Conservation (phyloP, 2,888 invertebrate genomes). For the Campopleginae sp. region DNA sequence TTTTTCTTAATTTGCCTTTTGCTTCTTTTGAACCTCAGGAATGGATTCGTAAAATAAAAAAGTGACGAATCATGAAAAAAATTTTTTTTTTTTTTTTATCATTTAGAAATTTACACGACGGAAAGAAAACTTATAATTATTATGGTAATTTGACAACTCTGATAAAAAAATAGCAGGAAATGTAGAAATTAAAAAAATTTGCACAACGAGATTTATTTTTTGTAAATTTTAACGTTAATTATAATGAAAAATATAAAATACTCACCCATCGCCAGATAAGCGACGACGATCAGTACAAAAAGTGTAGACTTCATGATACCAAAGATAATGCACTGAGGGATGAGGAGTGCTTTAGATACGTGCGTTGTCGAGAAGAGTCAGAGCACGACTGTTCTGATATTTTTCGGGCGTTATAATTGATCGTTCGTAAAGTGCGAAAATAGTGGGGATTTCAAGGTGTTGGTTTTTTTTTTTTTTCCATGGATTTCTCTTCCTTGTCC, state of each 20-base stretch:
- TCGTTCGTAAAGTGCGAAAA: neutral
- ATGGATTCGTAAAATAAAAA: too few relatives aligned
- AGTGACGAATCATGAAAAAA: too few relatives aligned
- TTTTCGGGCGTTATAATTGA: neutral
- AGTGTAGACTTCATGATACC: conserved; percentile 28
- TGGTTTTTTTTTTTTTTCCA: neutral
- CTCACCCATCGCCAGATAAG: conserved; percentile 27
- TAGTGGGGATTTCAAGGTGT: neutral
- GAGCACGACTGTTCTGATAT: conserved; percentile 10
- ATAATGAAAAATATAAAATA: neutral
- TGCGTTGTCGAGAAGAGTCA: conserved; percentile 5
- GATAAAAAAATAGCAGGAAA: too few relatives aligned
- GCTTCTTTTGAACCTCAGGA: too few relatives aligned
- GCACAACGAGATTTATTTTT: neutral
- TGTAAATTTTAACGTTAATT: neutral
- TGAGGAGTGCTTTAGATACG: neutral
- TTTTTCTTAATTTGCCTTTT: too few relatives aligned
- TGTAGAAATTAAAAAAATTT: too few relatives aligned
- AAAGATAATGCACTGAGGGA: neutral
- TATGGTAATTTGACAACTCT: too few relatives aligned
- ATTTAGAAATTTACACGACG: too few relatives aligned
- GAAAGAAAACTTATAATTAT: too few relatives aligned
- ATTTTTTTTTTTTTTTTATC: too few relatives aligned
- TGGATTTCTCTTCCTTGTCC: neutral
- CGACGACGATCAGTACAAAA: conserved; percentile 7